Percentiles rank a stretch among this genome's conserved stretches.
Evolutionary conservation across 2,888 invertebrate genomes (phyloP).

Genomic region (Psylliodes chrysocephalus): DNA sequence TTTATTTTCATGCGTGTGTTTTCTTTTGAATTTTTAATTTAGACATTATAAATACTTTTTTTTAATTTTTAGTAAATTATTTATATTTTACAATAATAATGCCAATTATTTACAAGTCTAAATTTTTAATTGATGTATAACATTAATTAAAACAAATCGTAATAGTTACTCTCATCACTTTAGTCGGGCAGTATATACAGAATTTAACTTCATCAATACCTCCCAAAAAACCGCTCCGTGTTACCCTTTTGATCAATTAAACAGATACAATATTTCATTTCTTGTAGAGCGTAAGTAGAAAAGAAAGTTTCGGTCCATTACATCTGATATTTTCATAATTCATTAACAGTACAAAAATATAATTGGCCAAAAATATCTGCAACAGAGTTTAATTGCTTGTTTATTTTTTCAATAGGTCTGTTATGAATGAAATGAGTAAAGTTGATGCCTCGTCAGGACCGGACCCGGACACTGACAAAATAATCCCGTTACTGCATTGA

Average conservation of each 20-base stretch:
- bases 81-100: too few relatives aligned
- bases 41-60: too few relatives aligned
- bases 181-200: conserved; percentile 18
- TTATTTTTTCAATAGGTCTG: conserved; percentile 44
- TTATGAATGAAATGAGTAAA: conserved; percentile 49
- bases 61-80: too few relatives aligned
- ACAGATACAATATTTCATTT: conserved; percentile 38
- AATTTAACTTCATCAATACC: neutral
- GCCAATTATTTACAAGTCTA: too few relatives aligned
- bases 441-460: conserved; percentile 18
- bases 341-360: conserved; percentile 48
- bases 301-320: conserved; percentile 48
- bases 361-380: conserved; percentile 51
- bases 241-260: conserved; percentile 41
- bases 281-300: conserved; percentile 30
- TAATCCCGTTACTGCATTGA: neutral
- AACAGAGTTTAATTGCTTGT: conserved; percentile 51
- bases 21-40: too few relatives aligned
- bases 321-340: conserved; percentile 50
- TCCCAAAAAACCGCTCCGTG: conserved; percentile 20
- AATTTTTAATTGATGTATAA: too few relatives aligned
- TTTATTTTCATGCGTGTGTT: too few relatives aligned
- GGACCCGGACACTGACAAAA: neutral
- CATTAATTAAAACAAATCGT: too few relatives aligned
- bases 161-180: too few relatives aligned